Conservation (phyloP, 2,888 invertebrate species). For the Agonum fuliginosum region DNA sequence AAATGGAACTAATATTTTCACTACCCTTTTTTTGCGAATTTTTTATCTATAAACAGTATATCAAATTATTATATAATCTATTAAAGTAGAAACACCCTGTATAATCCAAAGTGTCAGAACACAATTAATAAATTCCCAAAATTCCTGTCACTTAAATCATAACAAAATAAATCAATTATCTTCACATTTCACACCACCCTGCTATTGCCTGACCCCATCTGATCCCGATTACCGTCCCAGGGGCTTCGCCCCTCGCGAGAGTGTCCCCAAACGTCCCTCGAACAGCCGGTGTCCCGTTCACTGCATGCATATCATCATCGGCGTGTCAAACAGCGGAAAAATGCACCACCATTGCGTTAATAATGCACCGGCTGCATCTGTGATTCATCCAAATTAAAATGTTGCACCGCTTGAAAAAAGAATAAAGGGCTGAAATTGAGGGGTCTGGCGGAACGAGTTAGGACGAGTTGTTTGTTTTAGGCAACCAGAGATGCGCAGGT, state of each 20-base stretch:
- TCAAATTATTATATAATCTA: no score
- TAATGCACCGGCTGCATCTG: conserved; percentile 43
- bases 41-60: no score
- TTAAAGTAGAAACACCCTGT: no score
- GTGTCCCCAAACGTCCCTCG: neutral
- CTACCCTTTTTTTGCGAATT: no score
- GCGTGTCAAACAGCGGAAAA: conserved; percentile 59
- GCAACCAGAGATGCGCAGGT: conserved; percentile 8
- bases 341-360: conserved; percentile 45
- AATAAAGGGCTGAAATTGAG: neutral
- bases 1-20: no score
- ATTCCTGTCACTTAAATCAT: neutral
- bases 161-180: conserved; percentile 30
- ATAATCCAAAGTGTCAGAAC: no score
- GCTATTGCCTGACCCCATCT: conserved; percentile 4
- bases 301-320: conserved; percentile 59
- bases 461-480: conserved; percentile 9
- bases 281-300: neutral
- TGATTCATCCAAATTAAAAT: conserved; percentile 59
- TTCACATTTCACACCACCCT: neutral
- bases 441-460: neutral
- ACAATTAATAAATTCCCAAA: neutral
- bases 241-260: conserved; percentile 4
- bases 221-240: conserved; percentile 3
- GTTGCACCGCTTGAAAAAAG: conserved; percentile 39